A percentile compares a stretch with the other conserved stretches of the same genome.
Evolutionary conservation across 2,888 invertebrate genomes (phyloP).

Genomic region (Drosophila merina): DNA sequence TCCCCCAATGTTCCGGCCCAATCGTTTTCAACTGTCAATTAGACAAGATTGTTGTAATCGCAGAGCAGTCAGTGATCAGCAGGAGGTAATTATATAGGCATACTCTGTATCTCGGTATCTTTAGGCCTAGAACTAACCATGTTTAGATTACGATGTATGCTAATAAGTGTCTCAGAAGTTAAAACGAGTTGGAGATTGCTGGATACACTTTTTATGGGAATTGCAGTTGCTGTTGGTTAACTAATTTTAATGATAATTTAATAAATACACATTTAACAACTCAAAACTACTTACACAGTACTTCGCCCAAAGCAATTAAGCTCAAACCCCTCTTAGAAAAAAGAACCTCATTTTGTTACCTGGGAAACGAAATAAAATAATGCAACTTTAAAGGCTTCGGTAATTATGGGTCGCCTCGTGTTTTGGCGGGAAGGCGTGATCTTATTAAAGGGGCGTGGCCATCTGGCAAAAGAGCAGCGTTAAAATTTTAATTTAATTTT

Average conservation of each 20-base stretch:
- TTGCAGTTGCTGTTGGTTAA: background rate
- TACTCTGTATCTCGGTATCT: background rate
- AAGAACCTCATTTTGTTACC: constrained; percentile 6
- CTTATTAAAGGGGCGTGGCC: constrained; percentile 34
- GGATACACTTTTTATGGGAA: background rate
- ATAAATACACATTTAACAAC: background rate
- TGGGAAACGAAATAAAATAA: constrained; percentile 12
- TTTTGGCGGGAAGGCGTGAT: background rate
- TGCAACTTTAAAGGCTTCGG: constrained; percentile 33
- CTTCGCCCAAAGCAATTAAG: background rate
- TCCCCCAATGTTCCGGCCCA: constrained; percentile 23
- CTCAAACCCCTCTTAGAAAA: background rate
- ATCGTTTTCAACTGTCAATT: constrained; percentile 36
- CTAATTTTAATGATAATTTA: background rate
- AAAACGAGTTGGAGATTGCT: background rate
- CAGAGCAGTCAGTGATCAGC: constrained; percentile 7
- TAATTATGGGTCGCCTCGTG: constrained; percentile 21
- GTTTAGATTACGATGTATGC: constrained; percentile 4
- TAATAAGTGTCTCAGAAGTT: background rate
- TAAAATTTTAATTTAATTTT: constrained; percentile 42
- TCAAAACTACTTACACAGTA: background rate
- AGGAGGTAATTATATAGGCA: constrained; percentile 28
- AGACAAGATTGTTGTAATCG: constrained; percentile 38
- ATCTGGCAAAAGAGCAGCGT: constrained; percentile 36
- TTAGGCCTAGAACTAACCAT: constrained; percentile 17